Evolutionary conservation across 2,888 invertebrate genomes (phyloP), one percentile per base, ranked within the genome.

Genomic region (Brenthis daphne): DNA sequence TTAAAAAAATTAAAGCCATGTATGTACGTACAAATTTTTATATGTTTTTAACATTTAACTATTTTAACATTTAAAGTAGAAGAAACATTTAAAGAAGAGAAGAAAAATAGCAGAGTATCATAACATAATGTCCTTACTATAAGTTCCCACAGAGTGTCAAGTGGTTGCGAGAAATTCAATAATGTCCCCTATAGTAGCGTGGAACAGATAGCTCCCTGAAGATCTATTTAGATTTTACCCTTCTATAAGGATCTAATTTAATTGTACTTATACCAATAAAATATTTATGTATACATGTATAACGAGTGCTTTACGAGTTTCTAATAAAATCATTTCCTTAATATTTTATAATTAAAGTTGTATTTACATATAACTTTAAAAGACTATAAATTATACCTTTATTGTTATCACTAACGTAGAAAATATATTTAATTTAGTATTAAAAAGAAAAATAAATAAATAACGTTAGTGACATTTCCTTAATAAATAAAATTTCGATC

Each of bases 91-190:
- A 3, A 4, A 29, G 29, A 5, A 29, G 29, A 29, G n/a, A n/a
- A n/a, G n/a, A n/a, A n/a, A 29, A 60, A 60, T 3, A n/a, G 29
- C 20, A 12, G 16, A 37, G 16, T 11, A 66, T 55, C 51, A 48
- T 60, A 43, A 43, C 51, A 48, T 60, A 43, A 43, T 16, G 48
- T 67, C 57, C 57, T 63, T 24, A 60, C 13, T 48, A 12, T 37
- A 50, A 54, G 66, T 74, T 75, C 71, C 71, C 71, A 73, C 73
- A 72, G 53, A 50, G 48, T 50, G 60, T 57, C 24, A 68, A 71
- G 68, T 71, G 61, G 51, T 71, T 68, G 74, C 68, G 71, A 57
- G 68, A 71, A 72, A 73, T 76, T 73, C 70, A 74, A 73, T 75
- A 71, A 69, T 54, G 66, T 68, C 70, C 75, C 72, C 69, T 74